Base-by-base conservation (phyloP, 92 coral and sea anemone species). In the Pocillopora grandis region DNA sequence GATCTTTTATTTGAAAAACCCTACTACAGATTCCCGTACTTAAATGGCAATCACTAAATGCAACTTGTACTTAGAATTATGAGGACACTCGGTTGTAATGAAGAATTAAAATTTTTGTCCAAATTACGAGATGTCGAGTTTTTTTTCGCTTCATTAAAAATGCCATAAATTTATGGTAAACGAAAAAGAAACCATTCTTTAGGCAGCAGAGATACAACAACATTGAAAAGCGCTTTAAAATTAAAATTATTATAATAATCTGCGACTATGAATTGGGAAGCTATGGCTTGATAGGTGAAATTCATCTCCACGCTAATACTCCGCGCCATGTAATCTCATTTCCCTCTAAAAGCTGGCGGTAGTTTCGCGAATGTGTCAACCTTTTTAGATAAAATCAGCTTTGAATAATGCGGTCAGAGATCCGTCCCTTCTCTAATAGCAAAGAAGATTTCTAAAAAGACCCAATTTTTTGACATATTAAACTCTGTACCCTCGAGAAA, bases 91-190 rank as follows among this genome's bases (percentile, higher is more conserved):
- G 72, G 27, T 80, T 68, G 37, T 65, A 78, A 78, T 78, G 63
- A 78, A 56, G 69, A 65, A 78, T 78, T 49, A 23, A 52, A 27
- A 63, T 78, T 78, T 78, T 48, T 64, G 64, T 65, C 72, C 23
- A 78, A 78, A 63, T 64, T 63, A 63, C 15, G 82, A 64, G 52
- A 63, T 59, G 19, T 23, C 66, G 5, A 42, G 49, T 17, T 31
- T 68, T 37, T 80, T 21, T 52, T 23, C 55, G 66, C 27, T 12
- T 55, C 75, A 67, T 78, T 63, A 65, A 21, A 6, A 78, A 49
- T 21, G 62, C 73, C 62, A 63, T 69, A 60, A 33, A 15, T 68
- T 15, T 49, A 58, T 5, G 71, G 21, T 13, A 18, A 78, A 49
- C 19, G 49, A 65, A 48, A 78, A 19, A 16, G 66, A 17, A 18